A percentile compares a stretch with the other conserved stretches of the same genome.
Conservation (phyloP, 1,140 invertebrate species). For the Lepidotrigona ventralis region DNA sequence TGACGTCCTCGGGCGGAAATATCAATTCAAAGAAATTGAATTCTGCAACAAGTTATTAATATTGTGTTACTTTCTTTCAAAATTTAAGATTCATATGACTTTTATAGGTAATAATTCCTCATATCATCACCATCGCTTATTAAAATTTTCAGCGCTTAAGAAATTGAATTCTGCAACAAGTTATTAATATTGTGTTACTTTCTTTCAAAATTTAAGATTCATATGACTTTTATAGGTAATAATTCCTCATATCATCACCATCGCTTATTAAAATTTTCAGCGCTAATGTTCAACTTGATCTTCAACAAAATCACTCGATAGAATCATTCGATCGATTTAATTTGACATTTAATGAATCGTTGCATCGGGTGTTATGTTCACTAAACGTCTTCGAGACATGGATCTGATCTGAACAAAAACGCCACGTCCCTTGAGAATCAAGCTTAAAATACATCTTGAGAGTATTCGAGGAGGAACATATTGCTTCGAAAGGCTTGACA, state of each 20-base stretch:
- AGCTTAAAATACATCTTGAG: conserved; percentile 67
- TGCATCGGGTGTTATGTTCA: conserved; percentile 61
- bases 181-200: not conserved
- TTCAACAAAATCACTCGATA: conserved; percentile 11
- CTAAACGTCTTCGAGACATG: conserved; percentile 51
- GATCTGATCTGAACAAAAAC: conserved; percentile 25
- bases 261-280: not conserved
- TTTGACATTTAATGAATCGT: conserved; percentile 67
- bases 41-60: not conserved
- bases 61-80: not conserved
- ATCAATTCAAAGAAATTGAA: not conserved
- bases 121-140: not conserved
- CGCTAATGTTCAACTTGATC: conserved; percentile 32
- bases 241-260: not conserved
- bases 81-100: not conserved
- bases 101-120: too few relatives aligned
- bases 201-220: too few relatives aligned
- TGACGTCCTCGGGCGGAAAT: not conserved
- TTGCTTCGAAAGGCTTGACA: conserved; percentile 45
- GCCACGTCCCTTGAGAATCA: conserved; percentile 53
- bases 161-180: not conserved
- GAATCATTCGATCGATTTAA: conserved; percentile 60
- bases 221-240: not conserved
- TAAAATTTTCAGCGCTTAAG: too few relatives aligned
- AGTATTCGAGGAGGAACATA: conserved; percentile 40